Evolutionary conservation across 1,140 invertebrate genomes (phyloP).

Genomic region (Stenopsyche tienmushanensis): DNA sequence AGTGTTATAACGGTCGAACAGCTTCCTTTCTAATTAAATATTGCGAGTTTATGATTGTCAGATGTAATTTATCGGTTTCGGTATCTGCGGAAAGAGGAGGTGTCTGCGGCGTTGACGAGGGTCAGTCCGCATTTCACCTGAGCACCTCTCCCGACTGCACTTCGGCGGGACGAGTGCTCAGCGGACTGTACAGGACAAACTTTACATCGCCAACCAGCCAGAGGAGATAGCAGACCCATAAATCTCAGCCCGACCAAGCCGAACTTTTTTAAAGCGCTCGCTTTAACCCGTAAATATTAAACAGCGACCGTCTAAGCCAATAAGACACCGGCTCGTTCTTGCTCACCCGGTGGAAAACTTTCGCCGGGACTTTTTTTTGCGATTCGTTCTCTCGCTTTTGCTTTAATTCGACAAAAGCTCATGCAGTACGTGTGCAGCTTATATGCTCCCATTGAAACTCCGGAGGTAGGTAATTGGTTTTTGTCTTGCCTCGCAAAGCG

Average conservation of each 20-base stretch:
- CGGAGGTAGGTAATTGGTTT: too few species aligned
- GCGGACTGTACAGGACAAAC: not conserved
- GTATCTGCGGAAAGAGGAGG: not conserved
- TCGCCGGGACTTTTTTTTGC: not conserved
- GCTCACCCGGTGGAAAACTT: slow-evolving; percentile 2
- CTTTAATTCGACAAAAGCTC: not conserved
- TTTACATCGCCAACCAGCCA: not conserved
- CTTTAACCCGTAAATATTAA: slow-evolving; percentile 14
- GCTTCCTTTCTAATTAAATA: too few species aligned
- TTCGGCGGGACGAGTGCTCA: not conserved
- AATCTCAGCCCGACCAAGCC: not conserved
- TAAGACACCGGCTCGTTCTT: not conserved
- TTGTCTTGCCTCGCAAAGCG: too few species aligned
- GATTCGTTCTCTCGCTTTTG: not conserved
- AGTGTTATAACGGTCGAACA: too few species aligned
- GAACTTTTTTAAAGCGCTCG: slow-evolving; percentile 10
- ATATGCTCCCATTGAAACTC: too few species aligned
- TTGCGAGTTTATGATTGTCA: not conserved
- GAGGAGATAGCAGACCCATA: not conserved
- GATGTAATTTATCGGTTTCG: not conserved
- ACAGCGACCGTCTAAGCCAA: slow-evolving; percentile 9
- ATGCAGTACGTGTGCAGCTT: not conserved
- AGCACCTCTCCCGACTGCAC: not conserved
- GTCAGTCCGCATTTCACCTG: not conserved
- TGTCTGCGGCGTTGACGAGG: not conserved